Evolutionary conservation across 2,113 vertebrate genomes (phyloP).

Genomic region (Pterocles gutturalis): DNA sequence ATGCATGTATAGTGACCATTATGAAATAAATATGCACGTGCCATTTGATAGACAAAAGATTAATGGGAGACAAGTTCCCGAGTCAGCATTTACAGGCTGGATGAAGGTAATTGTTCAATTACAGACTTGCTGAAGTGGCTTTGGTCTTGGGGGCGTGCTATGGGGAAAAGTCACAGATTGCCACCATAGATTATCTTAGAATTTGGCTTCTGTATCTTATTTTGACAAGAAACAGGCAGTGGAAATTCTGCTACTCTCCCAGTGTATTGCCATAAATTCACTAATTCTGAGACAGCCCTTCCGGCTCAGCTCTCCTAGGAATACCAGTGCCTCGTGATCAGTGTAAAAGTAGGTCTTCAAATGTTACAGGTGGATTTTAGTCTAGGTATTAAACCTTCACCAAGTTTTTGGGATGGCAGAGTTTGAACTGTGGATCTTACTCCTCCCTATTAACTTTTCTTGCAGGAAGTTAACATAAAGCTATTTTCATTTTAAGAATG

Average conservation of each 20-base stretch:
- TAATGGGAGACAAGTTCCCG: background rate
- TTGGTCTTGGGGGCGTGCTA: background rate
- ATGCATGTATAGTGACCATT: background rate
- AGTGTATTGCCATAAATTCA: background rate
- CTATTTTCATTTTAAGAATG: background rate
- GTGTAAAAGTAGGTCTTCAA: background rate
- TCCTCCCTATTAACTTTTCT: background rate
- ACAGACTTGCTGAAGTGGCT: constrained; percentile 46
- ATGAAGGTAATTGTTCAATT: constrained; percentile 61
- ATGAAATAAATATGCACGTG: background rate
- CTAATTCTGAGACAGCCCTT: background rate
- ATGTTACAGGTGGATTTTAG: background rate
- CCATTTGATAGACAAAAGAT: constrained; percentile 33
- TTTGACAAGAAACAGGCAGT: background rate
- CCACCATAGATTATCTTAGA: background rate
- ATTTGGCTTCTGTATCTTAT: constrained; percentile 1
- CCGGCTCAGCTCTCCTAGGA: background rate
- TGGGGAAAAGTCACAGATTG: constrained; percentile 16
- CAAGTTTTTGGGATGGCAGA: background rate
- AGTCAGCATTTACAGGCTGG: background rate
- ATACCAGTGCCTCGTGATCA: background rate
- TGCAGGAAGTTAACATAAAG: background rate
- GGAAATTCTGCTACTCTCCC: background rate
- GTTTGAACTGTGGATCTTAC: background rate
- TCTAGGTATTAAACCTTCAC: background rate